Percentiles rank a stretch among this genome's conserved stretches.
phyloP scores from a whole-genome alignment of 2,888 invertebrate genomes.

The Lordiphosa fenestrarum region DNA sequence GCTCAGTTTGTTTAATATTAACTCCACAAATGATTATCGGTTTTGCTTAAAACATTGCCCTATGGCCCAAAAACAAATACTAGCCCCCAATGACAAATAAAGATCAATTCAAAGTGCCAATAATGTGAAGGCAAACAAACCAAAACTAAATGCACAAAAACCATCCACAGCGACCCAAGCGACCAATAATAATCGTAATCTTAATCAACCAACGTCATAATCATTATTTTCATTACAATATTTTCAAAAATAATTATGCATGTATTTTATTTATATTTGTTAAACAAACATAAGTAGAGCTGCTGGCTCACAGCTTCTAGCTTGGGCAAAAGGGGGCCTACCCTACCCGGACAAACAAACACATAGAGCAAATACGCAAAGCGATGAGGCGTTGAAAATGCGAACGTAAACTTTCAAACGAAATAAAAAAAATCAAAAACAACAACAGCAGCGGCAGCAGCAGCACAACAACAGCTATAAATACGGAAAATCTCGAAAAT shows the following conservation, averaged over 20 bases:
- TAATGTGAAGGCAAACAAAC: conserved; percentile 37
- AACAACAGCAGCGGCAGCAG: conserved; percentile 37
- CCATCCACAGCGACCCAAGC: conserved; percentile 33
- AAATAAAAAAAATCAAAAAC: conserved; percentile 50
- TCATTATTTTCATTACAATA: conserved; percentile 62
- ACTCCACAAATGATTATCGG: conserved; percentile 27
- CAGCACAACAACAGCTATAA: conserved; percentile 65
- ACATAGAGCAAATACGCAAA: conserved; percentile 54
- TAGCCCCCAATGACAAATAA: conserved; percentile 11
- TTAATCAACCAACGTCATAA: conserved; percentile 60
- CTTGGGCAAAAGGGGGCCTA: conserved; percentile 4
- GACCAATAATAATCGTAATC: conserved; percentile 44
- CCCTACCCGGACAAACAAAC: conserved; percentile 22
- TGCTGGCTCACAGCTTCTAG: conserved; percentile 28
- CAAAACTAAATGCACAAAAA: conserved; percentile 13
- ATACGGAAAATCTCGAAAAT: conserved; percentile 79
- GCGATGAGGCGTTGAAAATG: conserved; percentile 61
- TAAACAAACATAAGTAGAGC: conserved; percentile 61
- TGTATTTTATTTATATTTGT: conserved; percentile 74
- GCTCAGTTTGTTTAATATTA: conserved; percentile 25
- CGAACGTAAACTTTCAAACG: conserved; percentile 72
- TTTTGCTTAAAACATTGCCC: conserved; percentile 21
- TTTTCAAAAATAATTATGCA: conserved; percentile 76
- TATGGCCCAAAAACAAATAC: conserved; percentile 8
- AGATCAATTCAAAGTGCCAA: conserved; percentile 13